Conservation (phyloP, 2,113 vertebrate genomes). For the Promerops cafer region DNA sequence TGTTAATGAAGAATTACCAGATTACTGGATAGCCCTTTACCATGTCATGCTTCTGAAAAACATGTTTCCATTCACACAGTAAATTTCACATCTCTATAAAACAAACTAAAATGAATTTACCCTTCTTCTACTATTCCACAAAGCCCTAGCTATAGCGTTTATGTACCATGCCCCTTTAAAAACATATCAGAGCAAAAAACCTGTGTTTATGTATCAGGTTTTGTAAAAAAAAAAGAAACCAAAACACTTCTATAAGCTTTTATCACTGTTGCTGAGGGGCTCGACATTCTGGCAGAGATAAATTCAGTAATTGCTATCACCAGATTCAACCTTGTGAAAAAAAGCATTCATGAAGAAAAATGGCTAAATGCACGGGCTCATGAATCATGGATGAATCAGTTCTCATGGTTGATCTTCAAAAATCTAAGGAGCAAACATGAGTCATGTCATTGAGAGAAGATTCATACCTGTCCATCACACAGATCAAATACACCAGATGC, state of each 20-base stretch:
- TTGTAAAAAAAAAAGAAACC: neutral
- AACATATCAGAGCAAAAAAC: neutral
- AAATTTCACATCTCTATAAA: neutral
- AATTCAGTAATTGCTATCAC: slow-evolving; percentile 8
- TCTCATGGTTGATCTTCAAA: neutral
- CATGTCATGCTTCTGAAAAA: neutral
- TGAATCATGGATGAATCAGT: slow-evolving; percentile 48
- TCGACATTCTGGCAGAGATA: neutral
- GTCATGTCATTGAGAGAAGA: neutral
- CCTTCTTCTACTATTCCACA: neutral
- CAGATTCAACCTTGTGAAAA: neutral
- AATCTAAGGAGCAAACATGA: slow-evolving; percentile 12
- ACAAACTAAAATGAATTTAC: neutral
- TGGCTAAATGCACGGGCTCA: slow-evolving; percentile 7
- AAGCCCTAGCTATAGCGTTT: neutral
- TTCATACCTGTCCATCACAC: neutral
- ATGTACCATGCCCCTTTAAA: neutral
- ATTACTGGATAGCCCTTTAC: neutral
- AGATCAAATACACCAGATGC: neutral
- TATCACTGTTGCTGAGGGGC: neutral
- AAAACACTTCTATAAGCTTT: neutral
- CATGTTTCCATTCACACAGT: neutral
- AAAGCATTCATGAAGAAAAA: slow-evolving; percentile 44
- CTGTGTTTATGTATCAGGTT: neutral
- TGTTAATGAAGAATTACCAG: neutral